These are phyloP conservation scores for Struthidea cinerea DNA, from an alignment of 2,113 vertebrate genomes.

Conservation along the genomic window DNA sequence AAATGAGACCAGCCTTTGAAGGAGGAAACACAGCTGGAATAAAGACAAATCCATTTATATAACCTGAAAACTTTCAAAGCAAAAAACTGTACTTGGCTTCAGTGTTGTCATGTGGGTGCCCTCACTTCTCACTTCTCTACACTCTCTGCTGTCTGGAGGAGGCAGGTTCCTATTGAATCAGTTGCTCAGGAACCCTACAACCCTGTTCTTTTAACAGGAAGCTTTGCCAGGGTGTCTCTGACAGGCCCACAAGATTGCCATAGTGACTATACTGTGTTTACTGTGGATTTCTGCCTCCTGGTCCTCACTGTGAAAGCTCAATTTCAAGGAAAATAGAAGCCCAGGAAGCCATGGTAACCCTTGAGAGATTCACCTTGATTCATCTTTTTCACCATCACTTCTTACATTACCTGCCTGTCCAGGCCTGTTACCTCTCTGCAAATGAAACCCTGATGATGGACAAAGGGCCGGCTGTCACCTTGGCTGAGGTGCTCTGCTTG, in stretches of 20 bases:
- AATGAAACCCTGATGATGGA: neutral
- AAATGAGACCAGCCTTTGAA: neutral
- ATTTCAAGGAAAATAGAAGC: neutral
- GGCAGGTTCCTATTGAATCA: neutral
- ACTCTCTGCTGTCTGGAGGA: neutral
- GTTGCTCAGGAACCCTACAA: neutral
- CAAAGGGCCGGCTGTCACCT: neutral
- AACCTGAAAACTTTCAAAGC: neutral
- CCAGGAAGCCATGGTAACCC: neutral
- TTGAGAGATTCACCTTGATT: neutral
- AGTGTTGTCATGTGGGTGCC: neutral
- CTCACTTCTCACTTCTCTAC: neutral
- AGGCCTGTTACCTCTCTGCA: neutral
- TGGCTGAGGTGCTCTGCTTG: fast-evolving
- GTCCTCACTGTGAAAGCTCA: neutral
- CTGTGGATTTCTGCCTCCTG: neutral
- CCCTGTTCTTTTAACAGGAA: neutral
- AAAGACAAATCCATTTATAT: neutral
- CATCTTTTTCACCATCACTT: neutral
- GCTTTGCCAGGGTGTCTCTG: neutral
- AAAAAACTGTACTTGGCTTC: neutral
- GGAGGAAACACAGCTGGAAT: neutral
- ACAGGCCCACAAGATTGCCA: neutral
- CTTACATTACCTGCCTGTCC: neutral
- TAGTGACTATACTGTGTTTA: neutral